Evolutionary conservation across 2,888 invertebrate genomes (phyloP).

Genomic region (Eretmocerus hayati): DNA sequence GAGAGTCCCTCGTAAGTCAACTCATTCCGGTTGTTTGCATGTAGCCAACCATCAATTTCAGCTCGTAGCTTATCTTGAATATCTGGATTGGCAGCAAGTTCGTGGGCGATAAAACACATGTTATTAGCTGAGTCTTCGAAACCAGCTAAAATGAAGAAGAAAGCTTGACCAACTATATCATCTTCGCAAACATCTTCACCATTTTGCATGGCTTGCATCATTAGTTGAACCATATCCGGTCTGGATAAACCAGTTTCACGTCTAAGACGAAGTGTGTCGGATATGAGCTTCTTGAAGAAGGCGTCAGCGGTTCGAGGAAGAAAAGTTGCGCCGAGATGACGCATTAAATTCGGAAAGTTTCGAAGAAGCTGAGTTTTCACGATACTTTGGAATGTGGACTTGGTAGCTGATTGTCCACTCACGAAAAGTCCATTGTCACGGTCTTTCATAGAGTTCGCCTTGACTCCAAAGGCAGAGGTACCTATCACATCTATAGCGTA

Average conservation of each 20-base stretch:
- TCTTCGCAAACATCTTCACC: slow-evolving; percentile 26
- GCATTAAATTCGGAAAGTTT: slow-evolving; percentile 17
- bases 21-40: slow-evolving; percentile 34
- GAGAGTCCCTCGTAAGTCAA: no score
- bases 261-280: slow-evolving; percentile 46
- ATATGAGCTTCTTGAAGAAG: slow-evolving; percentile 30
- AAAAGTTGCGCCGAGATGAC: slow-evolving; percentile 17
- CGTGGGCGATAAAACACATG: slow-evolving; percentile 32
- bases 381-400: neutral
- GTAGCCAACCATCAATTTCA: slow-evolving; percentile 32
- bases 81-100: slow-evolving; percentile 40
- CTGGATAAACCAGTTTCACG: slow-evolving; percentile 48
- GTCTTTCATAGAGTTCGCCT: slow-evolving; percentile 51
- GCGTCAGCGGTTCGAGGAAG: slow-evolving; percentile 5
- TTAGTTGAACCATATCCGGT: slow-evolving; percentile 54
- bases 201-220: slow-evolving; percentile 46
- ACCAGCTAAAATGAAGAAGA: slow-evolving; percentile 38
- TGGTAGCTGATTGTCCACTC: neutral
- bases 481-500: slow-evolving; percentile 57
- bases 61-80: slow-evolving; percentile 45
- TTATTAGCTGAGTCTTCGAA: slow-evolving; percentile 34
- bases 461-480: slow-evolving; percentile 52
- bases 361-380: slow-evolving; percentile 17
- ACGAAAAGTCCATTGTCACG: slow-evolving; percentile 31
- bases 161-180: slow-evolving; percentile 49